Evolutionary conservation across 2,888 invertebrate species (phyloP).

Genomic region (Sisyra terminalis): DNA sequence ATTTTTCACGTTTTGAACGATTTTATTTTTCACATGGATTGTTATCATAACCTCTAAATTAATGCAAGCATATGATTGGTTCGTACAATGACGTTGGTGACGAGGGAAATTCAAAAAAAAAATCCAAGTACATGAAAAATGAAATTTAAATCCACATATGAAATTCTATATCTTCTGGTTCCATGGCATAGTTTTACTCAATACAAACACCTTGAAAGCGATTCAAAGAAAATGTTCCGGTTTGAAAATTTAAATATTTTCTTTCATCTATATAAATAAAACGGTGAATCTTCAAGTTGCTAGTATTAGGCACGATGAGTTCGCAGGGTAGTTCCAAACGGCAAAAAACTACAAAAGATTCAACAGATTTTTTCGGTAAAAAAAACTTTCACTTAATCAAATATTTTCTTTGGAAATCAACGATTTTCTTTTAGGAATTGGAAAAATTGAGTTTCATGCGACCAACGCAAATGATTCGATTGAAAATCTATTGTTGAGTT

Average conservation of each 20-base stretch:
- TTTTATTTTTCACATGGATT: background rate
- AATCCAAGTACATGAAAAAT: too few species aligned
- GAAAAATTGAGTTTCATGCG: conserved; percentile 36
- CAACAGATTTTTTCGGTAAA: background rate
- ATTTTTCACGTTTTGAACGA: conserved; percentile 13
- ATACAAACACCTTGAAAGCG: too few species aligned
- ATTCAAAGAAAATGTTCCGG: too few species aligned
- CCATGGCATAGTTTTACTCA: too few species aligned
- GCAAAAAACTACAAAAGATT: conserved; percentile 13
- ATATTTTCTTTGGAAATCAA: background rate
- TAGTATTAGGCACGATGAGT: conserved; percentile 12
- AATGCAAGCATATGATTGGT: background rate
- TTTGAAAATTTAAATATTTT: background rate
- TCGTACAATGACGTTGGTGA: too few species aligned
- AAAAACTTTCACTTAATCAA: background rate
- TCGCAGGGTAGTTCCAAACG: conserved; percentile 15
- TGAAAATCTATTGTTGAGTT: conserved; percentile 31
- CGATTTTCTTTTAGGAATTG: conserved; percentile 36
- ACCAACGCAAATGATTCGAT: conserved; percentile 26
- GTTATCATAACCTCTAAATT: background rate
- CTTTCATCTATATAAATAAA: background rate
- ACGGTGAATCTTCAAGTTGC: background rate
- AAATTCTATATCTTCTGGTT: too few species aligned
- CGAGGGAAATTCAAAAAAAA: too few species aligned
- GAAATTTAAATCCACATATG: too few species aligned